A percentile compares a stretch with the other conserved stretches of the same genome.
phyloP scores from a whole-genome alignment of 1,140 invertebrate genomes.

The Cydia fagiglandana region DNA sequence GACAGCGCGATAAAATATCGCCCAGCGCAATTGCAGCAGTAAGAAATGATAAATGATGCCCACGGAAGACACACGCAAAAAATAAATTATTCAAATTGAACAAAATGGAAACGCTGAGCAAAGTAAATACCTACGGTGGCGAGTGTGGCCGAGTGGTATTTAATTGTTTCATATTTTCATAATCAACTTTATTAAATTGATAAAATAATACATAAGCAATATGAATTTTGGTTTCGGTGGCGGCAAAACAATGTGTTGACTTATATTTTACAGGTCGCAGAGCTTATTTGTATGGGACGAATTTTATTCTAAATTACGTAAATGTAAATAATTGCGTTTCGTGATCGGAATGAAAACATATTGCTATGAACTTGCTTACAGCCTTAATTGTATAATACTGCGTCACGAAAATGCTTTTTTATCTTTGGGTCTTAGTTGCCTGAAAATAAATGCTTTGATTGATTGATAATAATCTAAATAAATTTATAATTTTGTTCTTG shows the following conservation, averaged over 20 bases:
- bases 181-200: not conserved
- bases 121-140: slow-evolving; percentile 9
- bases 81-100: slow-evolving; percentile 26
- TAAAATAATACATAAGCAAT: not conserved
- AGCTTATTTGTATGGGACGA: not conserved
- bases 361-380: too few species aligned
- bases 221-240: not conserved
- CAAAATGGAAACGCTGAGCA: slow-evolving; percentile 12
- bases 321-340: too few species aligned
- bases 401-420: too few species aligned
- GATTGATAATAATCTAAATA: too few species aligned
- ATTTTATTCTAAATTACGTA: too few species aligned
- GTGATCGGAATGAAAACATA: too few species aligned
- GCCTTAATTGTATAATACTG: too few species aligned
- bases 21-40: not conserved
- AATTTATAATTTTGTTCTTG: too few species aligned
- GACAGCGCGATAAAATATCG: slow-evolving; percentile 13
- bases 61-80: slow-evolving; percentile 10
- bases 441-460: too few species aligned
- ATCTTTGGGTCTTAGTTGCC: too few species aligned
- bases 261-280: too few species aligned
- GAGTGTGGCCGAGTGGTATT: slow-evolving; percentile 13
- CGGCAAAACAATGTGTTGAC: not conserved
- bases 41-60: slow-evolving; percentile 25
- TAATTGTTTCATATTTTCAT: slow-evolving; percentile 16